Percentiles rank a stretch among this genome's conserved stretches.
Evolutionary conservation across 2,888 invertebrate genomes (phyloP).

Genomic region (Ptychoptera albimana): DNA sequence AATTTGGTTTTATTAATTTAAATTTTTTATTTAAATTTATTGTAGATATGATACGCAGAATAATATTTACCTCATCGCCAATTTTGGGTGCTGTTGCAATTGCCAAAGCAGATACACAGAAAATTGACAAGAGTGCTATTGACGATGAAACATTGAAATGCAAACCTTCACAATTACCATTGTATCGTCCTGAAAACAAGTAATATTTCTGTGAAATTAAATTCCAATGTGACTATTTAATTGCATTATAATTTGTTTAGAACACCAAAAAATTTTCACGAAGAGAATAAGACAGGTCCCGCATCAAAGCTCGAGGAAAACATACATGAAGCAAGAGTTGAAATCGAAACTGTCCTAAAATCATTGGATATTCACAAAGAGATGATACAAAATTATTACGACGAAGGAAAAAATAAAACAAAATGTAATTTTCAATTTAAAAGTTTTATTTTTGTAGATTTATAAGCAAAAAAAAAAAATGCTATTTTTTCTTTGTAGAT

Average conservation of each 20-base stretch:
- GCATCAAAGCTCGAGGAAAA: slow-evolving; percentile 17
- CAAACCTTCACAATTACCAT: slow-evolving; percentile 24
- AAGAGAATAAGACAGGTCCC: background rate
- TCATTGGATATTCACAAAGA: slow-evolving; percentile 19
- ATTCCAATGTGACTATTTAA: background rate
- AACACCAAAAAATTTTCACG: background rate
- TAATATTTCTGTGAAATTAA: background rate
- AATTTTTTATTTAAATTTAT: too few species aligned
- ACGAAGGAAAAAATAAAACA: slow-evolving; percentile 22
- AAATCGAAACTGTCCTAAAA: slow-evolving; percentile 18
- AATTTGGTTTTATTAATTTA: too few species aligned
- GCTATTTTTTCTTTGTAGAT: slow-evolving; percentile 35
- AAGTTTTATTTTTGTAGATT: background rate
- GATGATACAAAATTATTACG: slow-evolving; percentile 16
- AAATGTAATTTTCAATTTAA: slow-evolving; percentile 15
- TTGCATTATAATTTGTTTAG: background rate
- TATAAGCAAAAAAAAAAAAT: background rate
- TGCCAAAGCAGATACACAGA: slow-evolving; percentile 6
- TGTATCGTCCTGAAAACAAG: slow-evolving; percentile 14
- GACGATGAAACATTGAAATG: slow-evolving; percentile 12
- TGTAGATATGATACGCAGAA: too few species aligned
- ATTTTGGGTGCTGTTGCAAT: slow-evolving; percentile 19
- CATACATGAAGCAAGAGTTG: slow-evolving; percentile 18
- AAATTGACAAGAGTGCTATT: slow-evolving; percentile 12
- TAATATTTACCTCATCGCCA: slow-evolving; percentile 9